phyloP scores from a whole-genome alignment of 2,113 vertebrate genomes.

The Sterrhoptilus dennistouni region DNA sequence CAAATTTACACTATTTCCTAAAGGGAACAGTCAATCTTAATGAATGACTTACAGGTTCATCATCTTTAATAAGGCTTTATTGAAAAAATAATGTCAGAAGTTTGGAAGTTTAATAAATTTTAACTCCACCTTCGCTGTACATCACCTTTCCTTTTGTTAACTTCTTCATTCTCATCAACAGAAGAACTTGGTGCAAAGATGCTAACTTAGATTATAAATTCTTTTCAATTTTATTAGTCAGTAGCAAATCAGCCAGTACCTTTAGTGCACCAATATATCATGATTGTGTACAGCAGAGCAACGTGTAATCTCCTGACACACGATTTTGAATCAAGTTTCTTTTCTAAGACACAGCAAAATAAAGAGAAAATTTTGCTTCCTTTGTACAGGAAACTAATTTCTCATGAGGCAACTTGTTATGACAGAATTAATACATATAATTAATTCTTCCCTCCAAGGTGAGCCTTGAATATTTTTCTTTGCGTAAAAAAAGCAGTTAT shows the following conservation, averaged over 20 bases:
- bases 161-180: background rate
- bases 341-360: background rate
- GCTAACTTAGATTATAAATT: background rate
- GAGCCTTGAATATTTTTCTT: background rate
- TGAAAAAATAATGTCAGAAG: background rate
- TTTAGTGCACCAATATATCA: background rate
- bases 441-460: background rate
- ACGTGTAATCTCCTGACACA: background rate
- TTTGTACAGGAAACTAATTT: background rate
- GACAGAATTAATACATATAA: background rate
- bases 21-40: constrained; percentile 37
- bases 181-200: background rate
- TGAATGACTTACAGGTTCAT: constrained; percentile 15
- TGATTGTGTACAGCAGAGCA: background rate
- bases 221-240: background rate
- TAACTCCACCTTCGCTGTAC: background rate
- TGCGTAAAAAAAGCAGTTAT: background rate
- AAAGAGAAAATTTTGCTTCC: background rate
- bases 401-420: background rate
- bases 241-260: background rate
- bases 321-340: background rate
- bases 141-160: background rate
- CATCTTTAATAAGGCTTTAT: background rate
- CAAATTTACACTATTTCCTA: constrained; percentile 19
- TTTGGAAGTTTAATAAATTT: background rate